phyloP scores from a whole-genome alignment of 1,140 invertebrate genomes.

The Magallana ariakensis region DNA sequence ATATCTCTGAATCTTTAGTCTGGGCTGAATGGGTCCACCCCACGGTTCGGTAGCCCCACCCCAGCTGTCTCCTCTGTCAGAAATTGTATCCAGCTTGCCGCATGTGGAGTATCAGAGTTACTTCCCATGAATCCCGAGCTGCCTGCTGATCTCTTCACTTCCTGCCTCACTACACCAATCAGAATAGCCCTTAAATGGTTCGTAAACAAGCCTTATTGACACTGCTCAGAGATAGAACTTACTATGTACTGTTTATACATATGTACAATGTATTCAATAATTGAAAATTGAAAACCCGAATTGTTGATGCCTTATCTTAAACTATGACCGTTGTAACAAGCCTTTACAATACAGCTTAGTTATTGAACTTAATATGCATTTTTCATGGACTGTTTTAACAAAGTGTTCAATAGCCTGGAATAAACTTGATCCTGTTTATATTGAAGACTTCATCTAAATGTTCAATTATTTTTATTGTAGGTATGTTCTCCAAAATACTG shows the following conservation, averaged over 20 bases:
- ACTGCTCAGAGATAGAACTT: no score
- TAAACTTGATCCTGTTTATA: no score
- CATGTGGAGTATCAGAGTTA: slow-evolving; percentile 93
- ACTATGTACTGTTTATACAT: no score
- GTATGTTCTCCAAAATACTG: slow-evolving; percentile 92
- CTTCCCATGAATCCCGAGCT: slow-evolving; percentile 98
- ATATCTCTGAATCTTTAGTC: slow-evolving; percentile 5
- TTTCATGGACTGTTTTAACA: no score
- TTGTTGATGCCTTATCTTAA: no score
- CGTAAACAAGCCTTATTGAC: slow-evolving; percentile 25
- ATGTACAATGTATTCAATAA: no score
- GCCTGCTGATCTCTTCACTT: slow-evolving; percentile 99
- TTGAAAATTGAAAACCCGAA: no score
- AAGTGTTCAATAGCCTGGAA: no score
- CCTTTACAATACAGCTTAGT: no score
- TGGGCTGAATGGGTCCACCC: slow-evolving; percentile 42
- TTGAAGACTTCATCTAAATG: no score
- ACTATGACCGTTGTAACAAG: no score
- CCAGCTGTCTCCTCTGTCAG: slow-evolving; percentile 76
- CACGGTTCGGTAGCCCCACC: slow-evolving; percentile 44
- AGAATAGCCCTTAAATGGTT: slow-evolving; percentile 96
- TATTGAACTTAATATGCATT: no score
- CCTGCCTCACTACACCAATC: slow-evolving; percentile 98
- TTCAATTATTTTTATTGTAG: slow-evolving; percentile 75
- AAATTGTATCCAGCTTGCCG: slow-evolving; percentile 97